Base-by-base conservation (phyloP, 2,797 vertebrate species). In the Capromys pilorides region DNA sequence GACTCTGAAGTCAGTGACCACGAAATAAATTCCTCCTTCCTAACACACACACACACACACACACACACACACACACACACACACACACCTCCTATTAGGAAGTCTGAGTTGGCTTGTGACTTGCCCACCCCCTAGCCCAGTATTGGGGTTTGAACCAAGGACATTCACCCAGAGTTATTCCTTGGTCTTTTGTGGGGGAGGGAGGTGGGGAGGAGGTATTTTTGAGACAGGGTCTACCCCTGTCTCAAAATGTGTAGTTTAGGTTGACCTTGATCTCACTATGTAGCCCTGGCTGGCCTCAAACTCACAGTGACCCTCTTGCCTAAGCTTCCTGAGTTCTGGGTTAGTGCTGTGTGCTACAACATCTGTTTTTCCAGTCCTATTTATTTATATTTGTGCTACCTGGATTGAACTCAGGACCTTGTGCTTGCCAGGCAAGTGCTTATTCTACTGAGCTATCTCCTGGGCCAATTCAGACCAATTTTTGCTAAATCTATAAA, bases 1-100 rank as follows among this genome's bases (percentile, higher is more conserved):
- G 22, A 86, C 49, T 75, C 59, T 67, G 66, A 88, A 88, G 64
- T 85, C 12, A 51, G 66, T 86, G 59, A 81, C 89, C 86, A 77
- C 75, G 75, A 67, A 89, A 26, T 75, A 67, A 89, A 26, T 75
- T 33, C 36, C 21, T 91, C 22, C 39, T 4, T 75, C 39, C 61
- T 21, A 19, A 51, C 11, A 22, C 36, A 12, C 36, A 64, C 14
- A 12, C n/a, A 39, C 33, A 36, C 57, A 59, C 57, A 16, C 62
- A 54, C 54, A 54, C 54, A 54, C 57, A 57, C 54, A 57, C 54
- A 57, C 54, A 57, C 54, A 57, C 54, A 57, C 54, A 57, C 54
- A 59, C 57, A 59, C 57, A 24, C 21, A 21, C 51, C 36, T 71
- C 54, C 13, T 28, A 51, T 51, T 51, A 51, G 75, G n/a, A 41